phyloP scores from a whole-genome alignment of 2,797 vertebrate genomes.

The Chelonia mydas region DNA sequence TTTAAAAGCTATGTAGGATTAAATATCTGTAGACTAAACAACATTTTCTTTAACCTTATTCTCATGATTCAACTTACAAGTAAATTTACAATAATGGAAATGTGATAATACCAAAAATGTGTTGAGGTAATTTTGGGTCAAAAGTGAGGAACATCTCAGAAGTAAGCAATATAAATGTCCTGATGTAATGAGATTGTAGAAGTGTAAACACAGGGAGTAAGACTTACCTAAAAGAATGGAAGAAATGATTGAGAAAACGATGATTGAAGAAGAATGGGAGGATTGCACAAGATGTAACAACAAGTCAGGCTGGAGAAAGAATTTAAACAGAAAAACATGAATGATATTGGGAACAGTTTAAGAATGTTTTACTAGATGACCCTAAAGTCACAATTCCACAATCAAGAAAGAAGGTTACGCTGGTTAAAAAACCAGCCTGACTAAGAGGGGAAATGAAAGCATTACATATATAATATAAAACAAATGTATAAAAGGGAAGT shows the following conservation, averaged over 20 bases:
- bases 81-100: neutral
- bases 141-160: neutral
- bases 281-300: neutral
- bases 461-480: neutral
- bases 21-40: neutral
- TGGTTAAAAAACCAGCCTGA: neutral
- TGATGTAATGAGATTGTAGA: neutral
- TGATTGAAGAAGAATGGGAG: neutral
- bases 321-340: neutral
- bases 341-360: neutral
- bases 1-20: neutral
- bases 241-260: constrained; percentile 9
- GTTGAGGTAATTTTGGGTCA: neutral
- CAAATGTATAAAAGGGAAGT: neutral
- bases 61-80: neutral
- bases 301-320: neutral
- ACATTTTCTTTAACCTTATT: neutral
- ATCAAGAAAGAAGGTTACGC: neutral
- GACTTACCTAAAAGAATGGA: neutral
- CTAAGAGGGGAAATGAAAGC: neutral
- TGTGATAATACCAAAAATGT: neutral
- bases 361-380: neutral
- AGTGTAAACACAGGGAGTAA: neutral
- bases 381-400: neutral
- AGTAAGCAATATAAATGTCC: neutral